Conservation (phyloP, 2,888 invertebrate genomes). For the Phengaris arion region DNA sequence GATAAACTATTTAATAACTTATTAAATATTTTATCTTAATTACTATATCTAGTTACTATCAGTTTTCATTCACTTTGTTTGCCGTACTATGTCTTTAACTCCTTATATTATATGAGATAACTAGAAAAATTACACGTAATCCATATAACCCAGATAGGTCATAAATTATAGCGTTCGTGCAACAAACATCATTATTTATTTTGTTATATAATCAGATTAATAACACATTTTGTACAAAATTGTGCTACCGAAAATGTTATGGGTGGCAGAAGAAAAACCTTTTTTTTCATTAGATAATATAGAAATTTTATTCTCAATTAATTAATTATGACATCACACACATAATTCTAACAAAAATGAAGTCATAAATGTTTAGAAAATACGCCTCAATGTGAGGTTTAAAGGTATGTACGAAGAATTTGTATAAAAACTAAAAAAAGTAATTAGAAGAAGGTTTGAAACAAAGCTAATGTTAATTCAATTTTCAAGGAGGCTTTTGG, state of each 20-base stretch:
- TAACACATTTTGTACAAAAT: no score
- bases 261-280: not conserved
- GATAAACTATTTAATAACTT: no score
- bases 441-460: not conserved
- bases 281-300: not conserved
- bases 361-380: not conserved
- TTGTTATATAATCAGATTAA: no score
- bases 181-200: no score
- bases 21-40: no score
- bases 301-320: not conserved
- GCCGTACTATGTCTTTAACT: no score
- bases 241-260: not conserved
- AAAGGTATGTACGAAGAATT: not conserved
- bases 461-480: conserved; percentile 16
- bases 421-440: not conserved
- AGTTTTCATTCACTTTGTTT: no score
- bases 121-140: no score
- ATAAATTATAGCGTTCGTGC: no score
- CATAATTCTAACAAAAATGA: not conserved
- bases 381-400: not conserved
- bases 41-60: no score
- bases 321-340: not conserved
- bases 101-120: no score
- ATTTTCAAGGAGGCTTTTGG: conserved; percentile 9
- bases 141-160: no score